Evolutionary conservation across 2,113 vertebrate genomes (phyloP).

Genomic region (Trochalopteron elliotii): DNA sequence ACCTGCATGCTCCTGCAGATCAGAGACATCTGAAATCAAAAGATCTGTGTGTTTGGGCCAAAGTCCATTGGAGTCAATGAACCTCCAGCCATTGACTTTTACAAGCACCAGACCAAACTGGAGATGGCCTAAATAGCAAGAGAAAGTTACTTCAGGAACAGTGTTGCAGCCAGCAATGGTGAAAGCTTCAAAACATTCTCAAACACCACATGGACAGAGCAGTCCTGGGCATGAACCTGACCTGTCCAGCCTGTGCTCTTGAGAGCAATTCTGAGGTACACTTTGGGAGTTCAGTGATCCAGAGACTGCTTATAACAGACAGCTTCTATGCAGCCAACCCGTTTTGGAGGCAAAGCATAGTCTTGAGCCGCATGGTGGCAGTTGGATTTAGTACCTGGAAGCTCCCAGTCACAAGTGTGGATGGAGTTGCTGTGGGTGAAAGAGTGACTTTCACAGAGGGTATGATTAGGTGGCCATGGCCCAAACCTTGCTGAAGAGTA

Average conservation of each 20-base stretch:
- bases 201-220: not conserved
- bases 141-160: not conserved
- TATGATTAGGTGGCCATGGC: not conserved
- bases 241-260: accelerated
- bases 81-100: not conserved
- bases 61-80: not conserved
- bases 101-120: not conserved
- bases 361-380: not conserved
- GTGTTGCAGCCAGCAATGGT: not conserved
- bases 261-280: not conserved
- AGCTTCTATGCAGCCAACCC: not conserved
- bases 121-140: not conserved
- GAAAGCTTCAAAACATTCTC: not conserved
- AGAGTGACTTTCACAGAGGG: not conserved
- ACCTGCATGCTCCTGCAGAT: not conserved
- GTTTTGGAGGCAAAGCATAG: not conserved
- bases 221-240: not conserved
- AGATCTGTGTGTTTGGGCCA: not conserved
- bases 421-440: not conserved
- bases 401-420: not conserved
- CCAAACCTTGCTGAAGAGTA: not conserved
- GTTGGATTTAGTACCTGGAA: not conserved
- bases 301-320: not conserved
- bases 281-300: not conserved
- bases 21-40: not conserved